These are phyloP conservation scores for Acanthornis magna DNA, from an alignment of 2,797 vertebrate species.

Conservation along the genomic window DNA sequence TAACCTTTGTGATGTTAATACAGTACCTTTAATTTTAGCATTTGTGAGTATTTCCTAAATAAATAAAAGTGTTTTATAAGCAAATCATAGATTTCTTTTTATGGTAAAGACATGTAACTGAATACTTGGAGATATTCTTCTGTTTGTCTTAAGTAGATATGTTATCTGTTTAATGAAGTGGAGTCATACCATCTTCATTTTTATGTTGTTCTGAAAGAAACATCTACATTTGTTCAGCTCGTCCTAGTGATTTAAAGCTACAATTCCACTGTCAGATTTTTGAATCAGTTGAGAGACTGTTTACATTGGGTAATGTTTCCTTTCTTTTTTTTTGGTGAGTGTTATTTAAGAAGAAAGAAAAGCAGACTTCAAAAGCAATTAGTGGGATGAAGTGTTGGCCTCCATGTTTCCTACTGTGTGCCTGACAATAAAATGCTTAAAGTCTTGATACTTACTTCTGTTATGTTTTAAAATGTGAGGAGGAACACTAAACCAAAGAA, in stretches of 20 bases:
- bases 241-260: neutral
- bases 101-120: neutral
- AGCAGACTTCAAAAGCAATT: neutral
- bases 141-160: neutral
- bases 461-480: neutral
- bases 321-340: rapidly evolving
- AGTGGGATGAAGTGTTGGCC: neutral
- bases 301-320: neutral
- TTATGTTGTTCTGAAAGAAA: neutral
- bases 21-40: neutral
- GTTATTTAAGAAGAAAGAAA: neutral
- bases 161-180: neutral
- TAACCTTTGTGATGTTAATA: neutral
- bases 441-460: neutral
- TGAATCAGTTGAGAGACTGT: neutral
- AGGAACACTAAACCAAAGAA: neutral
- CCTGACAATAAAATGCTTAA: neutral
- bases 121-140: neutral
- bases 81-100: neutral
- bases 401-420: neutral
- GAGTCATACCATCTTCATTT: neutral
- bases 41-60: constrained; percentile 4
- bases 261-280: neutral
- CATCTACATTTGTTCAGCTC: neutral
- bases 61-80: constrained; percentile 2